Conservation (phyloP, 2,113 vertebrate species). For the Grus americana region DNA sequence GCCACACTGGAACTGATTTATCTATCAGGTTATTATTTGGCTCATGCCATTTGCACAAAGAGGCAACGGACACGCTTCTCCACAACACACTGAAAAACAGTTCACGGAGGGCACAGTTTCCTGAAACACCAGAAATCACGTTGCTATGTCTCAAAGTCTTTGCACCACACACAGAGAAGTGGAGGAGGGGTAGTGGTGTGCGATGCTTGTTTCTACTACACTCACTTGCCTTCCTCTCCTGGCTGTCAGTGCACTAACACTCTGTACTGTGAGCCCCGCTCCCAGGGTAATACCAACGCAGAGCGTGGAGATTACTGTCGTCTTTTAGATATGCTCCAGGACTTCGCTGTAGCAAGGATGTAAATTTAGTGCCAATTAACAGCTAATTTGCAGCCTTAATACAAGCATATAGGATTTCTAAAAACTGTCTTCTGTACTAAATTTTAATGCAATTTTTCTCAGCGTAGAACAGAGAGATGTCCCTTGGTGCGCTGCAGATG, state of each 20-base stretch:
- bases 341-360: neutral
- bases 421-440: neutral
- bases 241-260: neutral
- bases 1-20: neutral
- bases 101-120: neutral
- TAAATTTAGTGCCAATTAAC: neutral
- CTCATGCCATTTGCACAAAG: neutral
- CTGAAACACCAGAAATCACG: neutral
- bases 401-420: neutral
- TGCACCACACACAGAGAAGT: neutral
- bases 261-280: accelerated
- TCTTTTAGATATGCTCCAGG: neutral
- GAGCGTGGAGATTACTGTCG: neutral
- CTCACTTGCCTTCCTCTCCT: neutral
- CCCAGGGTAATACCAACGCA: too few relatives aligned
- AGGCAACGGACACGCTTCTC: neutral
- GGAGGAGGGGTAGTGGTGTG: neutral
- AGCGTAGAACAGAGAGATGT: neutral
- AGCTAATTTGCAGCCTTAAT: neutral
- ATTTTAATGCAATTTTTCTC: neutral
- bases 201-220: neutral
- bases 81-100: neutral
- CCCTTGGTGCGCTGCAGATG: neutral
- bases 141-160: neutral
- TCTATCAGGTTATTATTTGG: neutral